Base-by-base conservation (phyloP, 2,113 vertebrate genomes). In the Holacanthus passer region DNA sequence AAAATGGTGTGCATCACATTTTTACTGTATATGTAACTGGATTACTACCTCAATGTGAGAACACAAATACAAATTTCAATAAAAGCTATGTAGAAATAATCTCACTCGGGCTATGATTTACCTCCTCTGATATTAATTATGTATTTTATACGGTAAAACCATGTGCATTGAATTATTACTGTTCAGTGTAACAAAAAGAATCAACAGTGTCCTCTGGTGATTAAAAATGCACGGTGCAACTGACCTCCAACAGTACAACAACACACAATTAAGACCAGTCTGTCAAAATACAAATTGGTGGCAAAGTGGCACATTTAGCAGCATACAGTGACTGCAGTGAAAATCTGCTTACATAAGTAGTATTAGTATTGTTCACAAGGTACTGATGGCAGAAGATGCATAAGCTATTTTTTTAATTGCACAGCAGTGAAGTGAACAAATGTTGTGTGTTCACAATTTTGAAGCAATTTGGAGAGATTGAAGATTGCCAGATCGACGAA, bases 391-490 rank as follows among this genome's bases (percentile, higher is more conserved):
- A 12, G 16, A 48, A 5, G 0, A 31, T 60, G 13, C 5, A n/a
- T 1, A 9, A 45, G 1, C 7, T 7, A 0, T 3, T 2, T 53
- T 58, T 47, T 31, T 50, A 1, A 41, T 29, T 53, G n/a, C 31
- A 58, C 27, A 39, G 13, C 9, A 64, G 22, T 31, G 5, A 78
- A 73, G 13, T 89, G 22, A 89, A 45, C 56, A 64, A 76, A 32
- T 71, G 9, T 86, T 80, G 13, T 84, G 14, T 75, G 73, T 84
- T 88, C 41, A 60, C 83, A 60, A 88, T 90, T 84, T 91, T 95
- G 85, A 96, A 99, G 97, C 97, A 98, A 98, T 99, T 97, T 93
- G 98, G 98, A 83, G 97, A 99, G 93, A 98, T 99, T 87, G 98
- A 99, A 95, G 98, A 99, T 91, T 99, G 95, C 93, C 96, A 96